Evolutionary conservation across 1,140 invertebrate species (phyloP), one percentile per base, ranked within the genome.

Genomic region (Schmidtea mediterranea): DNA sequence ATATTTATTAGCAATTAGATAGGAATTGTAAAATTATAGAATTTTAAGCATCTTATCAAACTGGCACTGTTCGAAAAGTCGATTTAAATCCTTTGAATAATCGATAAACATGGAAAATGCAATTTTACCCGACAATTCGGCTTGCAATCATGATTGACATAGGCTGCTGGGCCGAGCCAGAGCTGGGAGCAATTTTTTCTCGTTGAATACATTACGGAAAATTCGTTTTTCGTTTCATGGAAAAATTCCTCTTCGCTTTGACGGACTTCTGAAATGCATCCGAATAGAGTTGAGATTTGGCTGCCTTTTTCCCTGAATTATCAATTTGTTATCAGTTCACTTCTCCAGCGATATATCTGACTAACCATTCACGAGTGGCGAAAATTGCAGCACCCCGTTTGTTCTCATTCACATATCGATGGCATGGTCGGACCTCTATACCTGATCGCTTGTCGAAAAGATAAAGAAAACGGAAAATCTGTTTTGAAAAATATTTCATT

Each of bases 131-230:
- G 18, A 37, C 43, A 36, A 48, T 48, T 48, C 16, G 46, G 46
- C 23, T 40, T 36, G n/a, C 46, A 48, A 40, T 48, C 46, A n/a
- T 48, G 46, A 15, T 48, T 48, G 2, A 48, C 37, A 48, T 48
- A 48, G 15, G 46, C 15, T 9, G 46, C 46, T 2, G 46, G 46
- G 5, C 46, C 46, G 13, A 48, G 46, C 46, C 46, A 48, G 13
- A 48, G 46, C 23, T 48, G 46, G 9, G 46, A 48, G 15, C 46
- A 48, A 21, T 48, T 36, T 23, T 48, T 48, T 13, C 46, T 36
- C 12, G 46, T 21, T 48, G 46, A 48, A 23, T 48, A 48, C 46
- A 48, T 48, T 8, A 48, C 46, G 5, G 46, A 48, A 40, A 48
- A 48, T 13, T 48, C 46, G 23, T 48, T 48, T 36, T 48, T 13